phyloP scores from a whole-genome alignment of 2,888 invertebrate genomes.

The Lycophotia porphyrea region DNA sequence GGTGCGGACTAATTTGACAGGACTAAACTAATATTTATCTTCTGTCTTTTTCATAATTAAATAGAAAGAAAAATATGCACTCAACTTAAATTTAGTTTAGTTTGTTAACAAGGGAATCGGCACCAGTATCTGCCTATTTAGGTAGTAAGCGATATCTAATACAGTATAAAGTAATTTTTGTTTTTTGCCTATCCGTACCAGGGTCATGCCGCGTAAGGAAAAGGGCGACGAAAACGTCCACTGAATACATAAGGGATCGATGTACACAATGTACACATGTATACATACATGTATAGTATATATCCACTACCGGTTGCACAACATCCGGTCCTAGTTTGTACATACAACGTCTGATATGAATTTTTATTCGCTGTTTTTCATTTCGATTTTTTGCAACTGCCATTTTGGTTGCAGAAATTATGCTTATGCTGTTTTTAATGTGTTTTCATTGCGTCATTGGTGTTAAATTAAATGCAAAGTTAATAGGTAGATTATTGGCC shows the following conservation, averaged over 20 bases:
- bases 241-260: conserved; percentile 68
- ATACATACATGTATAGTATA: conserved; percentile 11
- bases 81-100: too few species aligned
- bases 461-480: not conserved
- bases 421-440: conserved; percentile 16
- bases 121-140: not conserved
- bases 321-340: conserved; percentile 67
- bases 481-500: not conserved
- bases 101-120: too few species aligned
- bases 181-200: conserved; percentile 26
- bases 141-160: not conserved
- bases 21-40: too few species aligned
- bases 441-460: conserved; percentile 19
- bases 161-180: not conserved
- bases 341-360: conserved; percentile 56
- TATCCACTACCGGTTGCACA: conserved; percentile 64
- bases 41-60: too few species aligned
- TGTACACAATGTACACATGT: conserved; percentile 48
- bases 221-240: conserved; percentile 70
- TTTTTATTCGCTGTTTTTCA: conserved; percentile 55
- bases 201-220: conserved; percentile 68
- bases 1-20: too few species aligned
- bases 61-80: too few species aligned
- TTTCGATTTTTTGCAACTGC: conserved; percentile 51
- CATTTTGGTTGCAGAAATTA: conserved; percentile 31